phyloP scores from a whole-genome alignment of 2,113 vertebrate genomes.

The Pavo muticus region DNA sequence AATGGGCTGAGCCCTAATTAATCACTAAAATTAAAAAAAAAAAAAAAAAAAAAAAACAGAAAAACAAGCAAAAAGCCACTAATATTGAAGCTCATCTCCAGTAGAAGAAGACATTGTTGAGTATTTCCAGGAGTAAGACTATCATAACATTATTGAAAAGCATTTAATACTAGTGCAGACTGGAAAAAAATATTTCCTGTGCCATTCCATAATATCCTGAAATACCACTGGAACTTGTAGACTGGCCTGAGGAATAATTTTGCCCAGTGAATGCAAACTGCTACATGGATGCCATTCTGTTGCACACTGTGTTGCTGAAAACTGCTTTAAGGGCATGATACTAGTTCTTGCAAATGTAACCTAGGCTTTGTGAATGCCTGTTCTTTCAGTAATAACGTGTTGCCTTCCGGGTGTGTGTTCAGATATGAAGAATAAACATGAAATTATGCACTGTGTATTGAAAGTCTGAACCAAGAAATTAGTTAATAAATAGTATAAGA shows the following conservation, averaged over 20 bases:
- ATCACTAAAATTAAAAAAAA: rapidly evolving
- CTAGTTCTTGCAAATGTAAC: not conserved
- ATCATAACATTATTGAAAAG: not conserved
- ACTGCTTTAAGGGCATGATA: not conserved
- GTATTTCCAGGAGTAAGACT: not conserved
- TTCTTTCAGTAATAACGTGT: not conserved
- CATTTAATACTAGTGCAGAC: not conserved
- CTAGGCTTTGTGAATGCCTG: not conserved
- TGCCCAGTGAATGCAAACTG: not conserved
- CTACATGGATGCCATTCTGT: not conserved
- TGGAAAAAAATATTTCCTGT: not conserved
- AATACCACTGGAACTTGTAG: not conserved
- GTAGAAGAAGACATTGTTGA: not conserved
- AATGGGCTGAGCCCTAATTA: not conserved
- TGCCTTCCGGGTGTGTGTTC: not conserved
- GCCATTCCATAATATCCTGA: not conserved
- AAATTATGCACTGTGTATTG: not conserved
- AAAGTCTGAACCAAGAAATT: not conserved
- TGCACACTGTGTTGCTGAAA: not conserved
- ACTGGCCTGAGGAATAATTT: not conserved
- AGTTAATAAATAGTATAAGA: slow-evolving; percentile 7
- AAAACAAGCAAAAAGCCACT: not conserved
- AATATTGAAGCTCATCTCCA: not conserved
- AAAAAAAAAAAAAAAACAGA: not conserved
- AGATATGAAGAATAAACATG: slow-evolving; percentile 25